Evolutionary conservation across 2,888 invertebrate genomes (phyloP), one percentile per base, ranked within the genome.

Genomic region (Amblyjoppa proteus): DNA sequence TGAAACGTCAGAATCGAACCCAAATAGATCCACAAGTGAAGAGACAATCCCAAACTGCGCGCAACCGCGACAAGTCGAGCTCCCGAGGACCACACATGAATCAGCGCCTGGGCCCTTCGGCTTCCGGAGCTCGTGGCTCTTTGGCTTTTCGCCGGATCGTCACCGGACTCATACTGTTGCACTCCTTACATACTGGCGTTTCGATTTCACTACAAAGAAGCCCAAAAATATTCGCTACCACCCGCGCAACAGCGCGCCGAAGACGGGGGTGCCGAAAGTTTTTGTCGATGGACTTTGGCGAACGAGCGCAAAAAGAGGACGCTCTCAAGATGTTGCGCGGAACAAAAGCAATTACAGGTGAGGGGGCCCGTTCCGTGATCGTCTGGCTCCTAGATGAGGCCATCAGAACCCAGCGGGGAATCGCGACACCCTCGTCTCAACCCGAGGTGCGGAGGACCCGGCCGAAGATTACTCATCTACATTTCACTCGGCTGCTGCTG

Each of bases 391-490:
- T 90, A 91, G 92, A 93, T 93, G 93, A 93, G 93, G 91, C 92
- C 92, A 93, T 93, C 92, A 93, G 91, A 88, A 89, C 94, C 84
- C 94, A 93, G 94, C 94, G 87, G 94, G 94, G 91, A 90, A 91
- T 91, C 93, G 93, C 92, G 94, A 93, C 93, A 94, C 92, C 93
- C 93, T 91, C 91, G 92, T 93, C 92, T 90, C 79, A 70, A 49
- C 81, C 61, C 84, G 83, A 82, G 71, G 75, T 85, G 85, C 85
- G 71, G 68, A 68, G 88, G 64, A 68, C 41, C 85, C 77, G 89
- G 90, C 91, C 91, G 91, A 91, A 92, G 93, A 94, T 94, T 93
- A 93, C 92, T 94, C 94, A 94, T 93, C 92, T 91, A 90, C 92
- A 91, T 92, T 91, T 92, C 90, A 91, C 91, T 87, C 85, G 75